phyloP scores from a whole-genome alignment of 2,888 invertebrate species.

The Gnatocerus cornutus region DNA sequence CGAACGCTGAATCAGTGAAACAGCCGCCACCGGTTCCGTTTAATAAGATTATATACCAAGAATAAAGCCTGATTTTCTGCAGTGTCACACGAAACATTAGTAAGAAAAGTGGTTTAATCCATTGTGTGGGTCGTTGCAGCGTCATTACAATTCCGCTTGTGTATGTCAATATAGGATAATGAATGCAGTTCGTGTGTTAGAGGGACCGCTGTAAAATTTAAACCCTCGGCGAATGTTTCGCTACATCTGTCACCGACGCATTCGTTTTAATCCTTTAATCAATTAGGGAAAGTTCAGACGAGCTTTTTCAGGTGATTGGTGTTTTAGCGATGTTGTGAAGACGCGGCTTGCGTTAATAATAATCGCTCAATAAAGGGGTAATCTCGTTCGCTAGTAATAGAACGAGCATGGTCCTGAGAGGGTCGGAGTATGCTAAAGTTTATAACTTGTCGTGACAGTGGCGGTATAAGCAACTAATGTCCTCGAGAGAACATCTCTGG shows the following conservation, averaged over 20 bases:
- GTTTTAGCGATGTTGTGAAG: not conserved
- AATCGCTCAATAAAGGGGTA: constrained; percentile 8
- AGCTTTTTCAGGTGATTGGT: constrained; percentile 3
- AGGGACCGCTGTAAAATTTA: constrained; percentile 46
- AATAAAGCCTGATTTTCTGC: constrained; percentile 62
- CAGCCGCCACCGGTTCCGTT: constrained; percentile 52
- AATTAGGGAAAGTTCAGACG: constrained; percentile 11
- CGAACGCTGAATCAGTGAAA: constrained; percentile 56
- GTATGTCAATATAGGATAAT: constrained; percentile 51
- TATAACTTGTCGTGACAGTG: constrained; percentile 63
- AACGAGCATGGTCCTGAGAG: constrained; percentile 16
- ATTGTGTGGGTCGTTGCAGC: constrained; percentile 46
- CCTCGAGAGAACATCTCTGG: constrained; percentile 57
- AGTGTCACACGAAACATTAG: constrained; percentile 57
- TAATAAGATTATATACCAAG: constrained; percentile 61
- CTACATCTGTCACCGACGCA: constrained; percentile 44
- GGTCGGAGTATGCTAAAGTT: constrained; percentile 52
- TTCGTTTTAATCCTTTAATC: constrained; percentile 28
- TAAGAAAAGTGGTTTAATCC: constrained; percentile 49
- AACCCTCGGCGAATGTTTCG: constrained; percentile 26
- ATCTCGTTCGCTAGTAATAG: constrained; percentile 5
- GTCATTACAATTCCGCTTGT: constrained; percentile 42
- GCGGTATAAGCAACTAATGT: constrained; percentile 58
- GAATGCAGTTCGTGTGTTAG: constrained; percentile 33
- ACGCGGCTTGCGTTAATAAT: constrained; percentile 12